Conservation (phyloP, 2,888 invertebrate genomes). For the Neria commutata region DNA sequence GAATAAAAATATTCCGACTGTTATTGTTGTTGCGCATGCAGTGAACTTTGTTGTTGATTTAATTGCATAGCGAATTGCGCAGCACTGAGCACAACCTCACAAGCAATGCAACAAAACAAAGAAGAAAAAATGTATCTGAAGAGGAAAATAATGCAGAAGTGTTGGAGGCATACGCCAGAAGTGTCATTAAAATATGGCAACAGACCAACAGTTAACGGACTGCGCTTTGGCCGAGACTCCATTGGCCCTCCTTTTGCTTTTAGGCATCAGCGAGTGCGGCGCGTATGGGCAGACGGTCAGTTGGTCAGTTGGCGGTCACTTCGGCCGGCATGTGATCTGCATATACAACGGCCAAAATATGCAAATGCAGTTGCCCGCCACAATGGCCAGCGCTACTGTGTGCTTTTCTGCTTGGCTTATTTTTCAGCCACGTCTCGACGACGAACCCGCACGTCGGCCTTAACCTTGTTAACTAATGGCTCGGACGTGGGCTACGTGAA, state of each 20-base stretch:
- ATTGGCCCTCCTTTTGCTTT: background rate
- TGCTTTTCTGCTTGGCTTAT: background rate
- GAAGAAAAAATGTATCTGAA: background rate
- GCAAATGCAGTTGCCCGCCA: background rate
- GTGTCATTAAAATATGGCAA: no score
- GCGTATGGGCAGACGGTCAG: no score
- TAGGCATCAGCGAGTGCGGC: no score
- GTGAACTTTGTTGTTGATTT: constrained; percentile 16
- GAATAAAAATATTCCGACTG: no score
- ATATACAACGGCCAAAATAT: background rate
- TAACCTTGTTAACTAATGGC: background rate
- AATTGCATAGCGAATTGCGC: constrained; percentile 23
- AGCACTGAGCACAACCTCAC: background rate
- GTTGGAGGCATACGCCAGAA: no score
- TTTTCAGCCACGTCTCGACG: background rate
- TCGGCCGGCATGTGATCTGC: background rate
- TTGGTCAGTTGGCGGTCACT: background rate
- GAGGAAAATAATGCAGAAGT: no score
- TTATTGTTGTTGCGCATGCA: background rate
- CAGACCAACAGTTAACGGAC: no score
- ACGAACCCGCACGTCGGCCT: background rate
- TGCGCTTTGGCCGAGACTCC: background rate
- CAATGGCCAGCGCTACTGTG: background rate
- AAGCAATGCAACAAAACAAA: background rate
- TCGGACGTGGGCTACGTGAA: background rate